phyloP scores from a whole-genome alignment of 2,113 vertebrate species.

The Dendropsophus ebraccatus region DNA sequence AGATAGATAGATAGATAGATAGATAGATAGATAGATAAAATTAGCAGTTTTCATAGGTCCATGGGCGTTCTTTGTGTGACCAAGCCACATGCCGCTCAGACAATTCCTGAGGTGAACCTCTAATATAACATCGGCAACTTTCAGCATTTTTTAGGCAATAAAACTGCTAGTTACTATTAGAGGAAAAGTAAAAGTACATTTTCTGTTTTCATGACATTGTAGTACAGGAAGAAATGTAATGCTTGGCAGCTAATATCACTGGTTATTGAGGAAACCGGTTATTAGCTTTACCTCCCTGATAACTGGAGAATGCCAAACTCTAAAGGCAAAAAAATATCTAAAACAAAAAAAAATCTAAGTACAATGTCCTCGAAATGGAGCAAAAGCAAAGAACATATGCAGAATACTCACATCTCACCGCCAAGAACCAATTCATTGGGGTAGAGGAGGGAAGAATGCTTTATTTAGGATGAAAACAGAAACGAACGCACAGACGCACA shows the following conservation, averaged over 20 bases:
- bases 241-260: neutral
- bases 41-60: no score
- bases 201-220: neutral
- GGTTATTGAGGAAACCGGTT: neutral
- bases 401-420: no score
- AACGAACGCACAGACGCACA: neutral
- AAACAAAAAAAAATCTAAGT: neutral
- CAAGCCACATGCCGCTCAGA: no score
- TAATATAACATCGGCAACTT: neutral
- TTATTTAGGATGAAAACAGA: neutral
- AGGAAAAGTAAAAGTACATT: neutral
- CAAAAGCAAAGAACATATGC: neutral
- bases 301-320: neutral
- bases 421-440: neutral
- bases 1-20: no score
- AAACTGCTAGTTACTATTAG: neutral
- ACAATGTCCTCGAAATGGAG: neutral
- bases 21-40: no score
- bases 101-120: no score
- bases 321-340: neutral
- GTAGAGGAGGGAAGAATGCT: neutral
- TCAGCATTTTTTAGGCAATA: neutral
- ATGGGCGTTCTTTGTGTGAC: no score
- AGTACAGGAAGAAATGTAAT: conserved; percentile 5
- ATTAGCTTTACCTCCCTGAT: conserved; percentile 11